Evolutionary conservation across 2,113 vertebrate species (phyloP).

Genomic region (Myrmecobius fasciatus): DNA sequence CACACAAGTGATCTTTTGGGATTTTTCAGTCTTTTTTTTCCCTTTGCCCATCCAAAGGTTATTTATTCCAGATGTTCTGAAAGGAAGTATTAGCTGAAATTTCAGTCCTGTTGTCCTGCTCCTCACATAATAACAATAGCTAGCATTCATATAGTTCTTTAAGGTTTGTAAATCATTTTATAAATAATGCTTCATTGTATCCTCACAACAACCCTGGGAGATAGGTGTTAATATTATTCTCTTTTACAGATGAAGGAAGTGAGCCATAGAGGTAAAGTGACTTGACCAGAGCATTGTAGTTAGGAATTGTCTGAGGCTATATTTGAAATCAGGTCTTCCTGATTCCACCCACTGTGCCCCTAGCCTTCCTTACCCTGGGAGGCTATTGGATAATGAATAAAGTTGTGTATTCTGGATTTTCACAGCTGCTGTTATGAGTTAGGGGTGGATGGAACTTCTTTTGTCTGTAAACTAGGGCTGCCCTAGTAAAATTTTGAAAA

Average conservation of each 20-base stretch:
- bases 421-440: constrained; percentile 17
- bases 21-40: neutral
- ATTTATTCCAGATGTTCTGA: constrained; percentile 51
- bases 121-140: neutral
- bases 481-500: neutral
- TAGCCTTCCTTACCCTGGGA: neutral
- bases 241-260: neutral
- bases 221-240: neutral
- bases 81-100: constrained; percentile 41
- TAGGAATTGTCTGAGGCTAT: neutral
- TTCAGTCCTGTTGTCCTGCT: neutral
- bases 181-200: neutral
- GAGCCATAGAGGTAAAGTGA: neutral
- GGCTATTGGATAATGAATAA: neutral
- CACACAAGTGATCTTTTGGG: constrained; percentile 49
- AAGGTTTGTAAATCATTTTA: neutral
- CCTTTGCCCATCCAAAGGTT: constrained; percentile 47
- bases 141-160: neutral
- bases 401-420: neutral
- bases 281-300: neutral
- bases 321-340: neutral
- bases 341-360: neutral
- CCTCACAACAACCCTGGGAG: neutral
- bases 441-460: constrained; percentile 23
- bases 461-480: constrained; percentile 14